Percentiles rank a stretch among this genome's conserved stretches.
These are phyloP conservation scores for Isichthys henryi DNA, from an alignment of 2,113 vertebrate genomes.

Conservation along the genomic window DNA sequence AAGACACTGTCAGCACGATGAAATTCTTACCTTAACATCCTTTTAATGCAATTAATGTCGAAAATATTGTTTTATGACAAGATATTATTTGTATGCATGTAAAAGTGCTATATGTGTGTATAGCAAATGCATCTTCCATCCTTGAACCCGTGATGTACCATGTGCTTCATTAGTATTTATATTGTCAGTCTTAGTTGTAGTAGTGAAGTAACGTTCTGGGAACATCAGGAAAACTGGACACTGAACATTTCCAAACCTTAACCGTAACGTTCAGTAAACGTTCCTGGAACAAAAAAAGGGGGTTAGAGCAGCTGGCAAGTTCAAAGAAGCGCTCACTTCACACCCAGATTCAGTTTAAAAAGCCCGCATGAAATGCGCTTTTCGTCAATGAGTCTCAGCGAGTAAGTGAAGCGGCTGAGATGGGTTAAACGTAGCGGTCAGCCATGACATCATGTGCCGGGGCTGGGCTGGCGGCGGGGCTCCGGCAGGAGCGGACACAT, in stretches of 20 bases:
- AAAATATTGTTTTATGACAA: neutral
- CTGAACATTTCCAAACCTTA: neutral
- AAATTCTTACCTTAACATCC: neutral
- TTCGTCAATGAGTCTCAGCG: conserved; percentile 22
- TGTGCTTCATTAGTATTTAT: neutral
- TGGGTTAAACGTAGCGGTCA: conserved; percentile 27
- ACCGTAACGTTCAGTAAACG: neutral
- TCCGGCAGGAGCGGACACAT: conserved; percentile 75
- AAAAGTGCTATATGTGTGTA: neutral
- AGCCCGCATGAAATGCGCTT: neutral
- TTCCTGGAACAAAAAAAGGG: neutral
- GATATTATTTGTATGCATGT: neutral
- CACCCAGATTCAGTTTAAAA: neutral
- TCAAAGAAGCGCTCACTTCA: neutral
- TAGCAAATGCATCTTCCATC: neutral
- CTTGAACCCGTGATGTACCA: neutral
- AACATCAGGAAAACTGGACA: neutral
- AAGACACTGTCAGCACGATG: neutral
- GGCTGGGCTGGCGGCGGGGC: conserved; percentile 47
- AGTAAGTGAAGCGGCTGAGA: conserved; percentile 2
- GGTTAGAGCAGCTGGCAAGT: neutral
- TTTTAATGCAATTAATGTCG: neutral
- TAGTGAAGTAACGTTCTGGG: neutral
- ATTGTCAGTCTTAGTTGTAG: neutral
- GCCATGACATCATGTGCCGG: conserved; percentile 45